Evolutionary conservation across 2,113 vertebrate species (phyloP), one percentile per base, ranked within the genome.

Genomic region (Tretioscincus oriximinensis): DNA sequence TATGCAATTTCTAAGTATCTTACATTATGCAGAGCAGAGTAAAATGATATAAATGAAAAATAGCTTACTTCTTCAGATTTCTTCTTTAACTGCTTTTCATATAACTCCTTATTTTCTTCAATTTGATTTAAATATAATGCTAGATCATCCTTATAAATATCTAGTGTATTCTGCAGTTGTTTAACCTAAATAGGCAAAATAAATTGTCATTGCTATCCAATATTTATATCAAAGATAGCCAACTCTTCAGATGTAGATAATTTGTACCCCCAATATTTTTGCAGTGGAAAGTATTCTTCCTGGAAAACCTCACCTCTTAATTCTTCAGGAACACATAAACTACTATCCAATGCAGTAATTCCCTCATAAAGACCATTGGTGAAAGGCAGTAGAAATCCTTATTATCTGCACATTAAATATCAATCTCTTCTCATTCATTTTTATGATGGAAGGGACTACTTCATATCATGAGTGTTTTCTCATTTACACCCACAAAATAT

Each of bases 61-160:
- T 60, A 64, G 58, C 73, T 93, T 95, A 98, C 98, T 96, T 97
- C 96, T 86, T 96, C 92, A 77, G 92, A 95, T 81, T 93, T 97
- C 85, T 91, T 93, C 86, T 95, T 93, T 85, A 97, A 90, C 73
- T 97, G 95, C 61, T 89, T 95, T 92, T 97, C 94, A 86, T 96
- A 96, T 47, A 91, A 91, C 58, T 94, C 90, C 87, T 96, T 96
- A 61, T 95, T 90, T 79, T 96, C 95, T 88, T 97, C 95, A 61
- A 96, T 93, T 67, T 96, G 93, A 89, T 89, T 96, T 88, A 97
- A 92, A 87, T 94, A 95, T 16, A 90, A 70, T 20, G 87, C 91
- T 87, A 98, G 90, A 88, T 98, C 96, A 83, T 97, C 94, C 89
- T 95, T 96, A 86, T 95, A 98, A 2, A 88, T 78, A 1, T 93